Percentiles rank a stretch among this genome's conserved stretches.
Evolutionary conservation across 2,113 vertebrate genomes (phyloP).

Genomic region (Labeo catla): DNA sequence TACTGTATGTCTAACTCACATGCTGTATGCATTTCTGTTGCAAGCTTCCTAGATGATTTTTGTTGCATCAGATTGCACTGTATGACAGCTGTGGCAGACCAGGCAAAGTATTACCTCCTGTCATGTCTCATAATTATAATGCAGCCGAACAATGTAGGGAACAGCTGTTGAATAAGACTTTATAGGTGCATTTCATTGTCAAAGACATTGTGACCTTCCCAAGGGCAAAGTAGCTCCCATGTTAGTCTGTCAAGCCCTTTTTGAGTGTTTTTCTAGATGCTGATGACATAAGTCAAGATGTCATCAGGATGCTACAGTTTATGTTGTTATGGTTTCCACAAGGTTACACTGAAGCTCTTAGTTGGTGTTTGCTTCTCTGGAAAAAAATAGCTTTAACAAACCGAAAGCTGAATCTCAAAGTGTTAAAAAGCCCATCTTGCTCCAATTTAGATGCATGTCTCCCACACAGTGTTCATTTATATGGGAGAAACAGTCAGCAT

Average conservation of each 20-base stretch:
- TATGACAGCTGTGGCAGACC: slow-evolving; percentile 14
- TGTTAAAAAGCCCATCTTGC: not conserved
- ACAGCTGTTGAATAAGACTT: slow-evolving; percentile 15
- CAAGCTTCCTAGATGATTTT: not conserved
- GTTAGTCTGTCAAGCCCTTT: not conserved
- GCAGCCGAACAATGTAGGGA: not conserved
- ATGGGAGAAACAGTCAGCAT: not conserved
- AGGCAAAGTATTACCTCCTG: slow-evolving; percentile 17
- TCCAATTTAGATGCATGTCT: slow-evolving; percentile 2
- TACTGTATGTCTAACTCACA: not conserved
- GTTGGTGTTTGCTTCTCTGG: not conserved
- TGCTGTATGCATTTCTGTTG: not conserved
- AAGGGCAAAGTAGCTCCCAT: not conserved
- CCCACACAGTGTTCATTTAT: not conserved
- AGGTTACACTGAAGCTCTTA: not conserved
- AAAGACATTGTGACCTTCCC: slow-evolving; percentile 2
- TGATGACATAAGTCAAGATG: not conserved
- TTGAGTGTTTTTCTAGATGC: slow-evolving; percentile 19
- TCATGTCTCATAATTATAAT: slow-evolving; percentile 1
- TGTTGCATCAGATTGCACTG: not conserved
- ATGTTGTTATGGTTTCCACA: slow-evolving; percentile 6
- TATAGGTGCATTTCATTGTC: not conserved
- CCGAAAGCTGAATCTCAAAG: not conserved
- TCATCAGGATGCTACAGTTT: not conserved
- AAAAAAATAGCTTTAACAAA: not conserved